Base-by-base conservation (phyloP, 2,797 vertebrate species). In the Agapornis canus region DNA sequence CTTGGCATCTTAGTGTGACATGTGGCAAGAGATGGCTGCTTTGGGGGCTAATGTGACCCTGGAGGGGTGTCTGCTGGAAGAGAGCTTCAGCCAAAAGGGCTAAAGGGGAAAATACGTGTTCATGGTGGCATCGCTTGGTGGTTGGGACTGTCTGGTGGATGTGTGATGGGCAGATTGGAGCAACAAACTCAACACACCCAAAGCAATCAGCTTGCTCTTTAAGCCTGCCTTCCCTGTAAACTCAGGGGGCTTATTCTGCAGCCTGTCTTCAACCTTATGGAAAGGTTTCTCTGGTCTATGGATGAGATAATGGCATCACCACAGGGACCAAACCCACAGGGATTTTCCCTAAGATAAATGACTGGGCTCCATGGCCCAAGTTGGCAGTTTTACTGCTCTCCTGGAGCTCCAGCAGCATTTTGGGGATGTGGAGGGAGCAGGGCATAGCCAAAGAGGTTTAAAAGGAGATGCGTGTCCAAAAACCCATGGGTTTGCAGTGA, bases 251-350 rank as follows among this genome's bases (percentile, higher is more conserved):
- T 57, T 8, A 2, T 2, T 22, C 14, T 45, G 51, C 63, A 91
- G 52, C 17, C 19, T 7, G 10, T 18, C 54, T 48, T 9, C 61
- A 59, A 15, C 18, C 61, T 65, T 13, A 23, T 0, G 6, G 39
- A 26, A 31, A 79, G 57, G 14, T 60, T 78, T 37, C 11, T 40
- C 25, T 29, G 32, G 16, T 25, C 57, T n/a, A 10, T 56, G 75
- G 59, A 35, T 0, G 4, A 63, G n/a, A 26, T 61, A 13, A 9
- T 3, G 27, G 69, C 14, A 27, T 32, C 71, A 59, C n/a, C 63
- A 17, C 6, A 23, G 21, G n/a, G 18, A 65, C 19, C 13, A 61
- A 84, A 89, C 2, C 29, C 2, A 0, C 0, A 1, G 10, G 11
- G 52, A 59, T 82, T 82, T 31, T 69, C 59, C 71, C 68, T 40